These are phyloP conservation scores for Parazoanthus swiftii DNA, from an alignment of 92 coral and sea anemone genomes.

Conservation along the genomic window DNA sequence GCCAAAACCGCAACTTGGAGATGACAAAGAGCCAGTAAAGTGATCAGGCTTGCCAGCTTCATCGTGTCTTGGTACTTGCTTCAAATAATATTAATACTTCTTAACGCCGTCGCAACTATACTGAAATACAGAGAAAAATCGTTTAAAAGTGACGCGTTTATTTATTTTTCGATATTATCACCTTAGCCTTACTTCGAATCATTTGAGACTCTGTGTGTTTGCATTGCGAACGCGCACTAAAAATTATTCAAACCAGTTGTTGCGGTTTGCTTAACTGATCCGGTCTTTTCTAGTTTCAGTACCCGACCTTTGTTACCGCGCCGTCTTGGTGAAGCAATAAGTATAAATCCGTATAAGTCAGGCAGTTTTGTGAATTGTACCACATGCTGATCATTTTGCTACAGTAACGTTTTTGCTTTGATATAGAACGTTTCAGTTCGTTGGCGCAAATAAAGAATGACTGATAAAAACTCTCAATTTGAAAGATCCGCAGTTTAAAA, in stretches of 20 bases:
- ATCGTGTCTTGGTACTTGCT: background rate
- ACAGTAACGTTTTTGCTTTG: background rate
- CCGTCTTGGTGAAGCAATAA: background rate
- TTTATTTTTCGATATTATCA: background rate
- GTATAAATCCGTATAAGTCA: background rate
- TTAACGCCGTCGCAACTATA: background rate
- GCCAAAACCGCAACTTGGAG: slow-evolving; percentile 6
- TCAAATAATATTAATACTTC: background rate
- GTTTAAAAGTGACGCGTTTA: background rate
- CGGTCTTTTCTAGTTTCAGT: background rate
- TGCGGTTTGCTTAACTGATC: too few relatives aligned
- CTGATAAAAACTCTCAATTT: background rate
- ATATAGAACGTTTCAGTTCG: background rate
- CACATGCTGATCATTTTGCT: background rate
- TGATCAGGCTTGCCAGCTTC: slow-evolving; percentile 1
- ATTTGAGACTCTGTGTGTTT: background rate
- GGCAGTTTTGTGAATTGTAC: background rate
- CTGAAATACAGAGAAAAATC: background rate
- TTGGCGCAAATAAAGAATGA: too few relatives aligned
- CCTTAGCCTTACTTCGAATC: background rate
- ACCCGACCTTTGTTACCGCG: background rate
- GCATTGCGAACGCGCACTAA: too few relatives aligned
- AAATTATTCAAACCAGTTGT: too few relatives aligned
- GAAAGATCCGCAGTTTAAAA: background rate
- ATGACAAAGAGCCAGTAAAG: background rate